phyloP scores from a whole-genome alignment of 2,888 invertebrate genomes.

The Chaetogeoica ovagalla region DNA sequence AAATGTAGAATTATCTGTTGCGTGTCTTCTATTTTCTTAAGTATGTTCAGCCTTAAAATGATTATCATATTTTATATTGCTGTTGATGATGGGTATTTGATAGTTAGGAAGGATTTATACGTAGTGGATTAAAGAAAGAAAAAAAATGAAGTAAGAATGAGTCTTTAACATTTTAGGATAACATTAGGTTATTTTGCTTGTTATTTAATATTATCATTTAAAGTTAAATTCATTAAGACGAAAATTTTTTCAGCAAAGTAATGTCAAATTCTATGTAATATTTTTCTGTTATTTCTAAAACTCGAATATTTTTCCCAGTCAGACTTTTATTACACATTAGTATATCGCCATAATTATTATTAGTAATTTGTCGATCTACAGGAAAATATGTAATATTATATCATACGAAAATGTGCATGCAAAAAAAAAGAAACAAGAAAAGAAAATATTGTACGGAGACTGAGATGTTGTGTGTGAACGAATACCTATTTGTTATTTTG shows the following conservation, averaged over 20 bases:
- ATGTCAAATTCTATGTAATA: conserved; percentile 33
- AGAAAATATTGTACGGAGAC: conserved; percentile 27
- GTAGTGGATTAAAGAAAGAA: neutral
- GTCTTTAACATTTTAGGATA: neutral
- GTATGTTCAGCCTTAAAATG: conserved; percentile 3
- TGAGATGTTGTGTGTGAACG: conserved; percentile 44
- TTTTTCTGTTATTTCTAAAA: neutral
- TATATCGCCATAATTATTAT: conserved; percentile 7
- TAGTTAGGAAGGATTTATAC: conserved; percentile 10
- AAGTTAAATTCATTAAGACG: neutral
- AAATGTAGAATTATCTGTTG: conserved; percentile 21
- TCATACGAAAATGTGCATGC: conserved; percentile 41
- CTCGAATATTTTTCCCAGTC: neutral
- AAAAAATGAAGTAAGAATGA: neutral
- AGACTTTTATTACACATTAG: neutral
- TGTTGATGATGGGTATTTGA: conserved; percentile 13
- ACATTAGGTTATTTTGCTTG: neutral
- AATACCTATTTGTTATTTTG: conserved; percentile 35
- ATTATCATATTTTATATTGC: neutral
- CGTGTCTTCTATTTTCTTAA: conserved; percentile 17
- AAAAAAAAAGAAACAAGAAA: conserved; percentile 33
- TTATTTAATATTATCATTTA: neutral
- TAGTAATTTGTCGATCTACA: neutral
- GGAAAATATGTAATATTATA: conserved; percentile 25
- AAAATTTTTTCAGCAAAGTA: conserved; percentile 31